Conservation (phyloP, 2,113 vertebrate genomes). For the Symphodus melops region DNA sequence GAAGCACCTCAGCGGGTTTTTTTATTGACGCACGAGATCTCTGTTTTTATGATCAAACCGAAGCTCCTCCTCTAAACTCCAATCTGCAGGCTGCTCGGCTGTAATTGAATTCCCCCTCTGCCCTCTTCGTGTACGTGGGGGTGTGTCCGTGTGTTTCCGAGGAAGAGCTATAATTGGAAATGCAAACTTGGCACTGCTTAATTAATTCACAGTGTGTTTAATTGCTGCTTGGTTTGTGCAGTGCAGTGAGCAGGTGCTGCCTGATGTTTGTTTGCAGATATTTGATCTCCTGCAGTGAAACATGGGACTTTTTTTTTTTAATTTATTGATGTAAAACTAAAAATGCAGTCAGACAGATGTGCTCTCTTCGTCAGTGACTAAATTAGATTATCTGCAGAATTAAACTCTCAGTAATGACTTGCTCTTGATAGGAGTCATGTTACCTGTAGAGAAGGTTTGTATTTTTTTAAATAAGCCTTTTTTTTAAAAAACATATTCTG, state of each 20-base stretch:
- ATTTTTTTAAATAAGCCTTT: no score
- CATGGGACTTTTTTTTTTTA: background rate
- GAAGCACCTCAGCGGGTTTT: slow-evolving; percentile 24
- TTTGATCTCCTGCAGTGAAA: slow-evolving; percentile 43
- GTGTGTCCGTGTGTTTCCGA: slow-evolving; percentile 24
- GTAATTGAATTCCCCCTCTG: slow-evolving; percentile 62
- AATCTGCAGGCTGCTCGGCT: slow-evolving; percentile 19
- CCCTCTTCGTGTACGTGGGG: slow-evolving; percentile 34
- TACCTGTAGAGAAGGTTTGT: no score
- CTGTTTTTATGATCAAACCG: slow-evolving; percentile 60
- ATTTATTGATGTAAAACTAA: background rate
- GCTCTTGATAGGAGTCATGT: no score
- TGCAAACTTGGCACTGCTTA: slow-evolving; percentile 58
- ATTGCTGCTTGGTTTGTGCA: slow-evolving; percentile 57
- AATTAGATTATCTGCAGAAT: slow-evolving; percentile 16
- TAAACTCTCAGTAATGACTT: slow-evolving; percentile 1
- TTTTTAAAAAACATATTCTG: no score
- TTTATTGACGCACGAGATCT: slow-evolving; percentile 41
- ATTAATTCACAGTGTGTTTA: slow-evolving; percentile 66
- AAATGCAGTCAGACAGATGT: slow-evolving; percentile 1
- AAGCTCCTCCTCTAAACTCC: slow-evolving; percentile 45
- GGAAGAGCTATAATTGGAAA: slow-evolving; percentile 65
- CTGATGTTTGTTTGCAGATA: slow-evolving; percentile 31
- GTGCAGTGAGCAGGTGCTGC: slow-evolving; percentile 4
- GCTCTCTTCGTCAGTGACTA: background rate